phyloP scores from a whole-genome alignment of 2,888 invertebrate species.

The Dyspetes luteomarginatus region DNA sequence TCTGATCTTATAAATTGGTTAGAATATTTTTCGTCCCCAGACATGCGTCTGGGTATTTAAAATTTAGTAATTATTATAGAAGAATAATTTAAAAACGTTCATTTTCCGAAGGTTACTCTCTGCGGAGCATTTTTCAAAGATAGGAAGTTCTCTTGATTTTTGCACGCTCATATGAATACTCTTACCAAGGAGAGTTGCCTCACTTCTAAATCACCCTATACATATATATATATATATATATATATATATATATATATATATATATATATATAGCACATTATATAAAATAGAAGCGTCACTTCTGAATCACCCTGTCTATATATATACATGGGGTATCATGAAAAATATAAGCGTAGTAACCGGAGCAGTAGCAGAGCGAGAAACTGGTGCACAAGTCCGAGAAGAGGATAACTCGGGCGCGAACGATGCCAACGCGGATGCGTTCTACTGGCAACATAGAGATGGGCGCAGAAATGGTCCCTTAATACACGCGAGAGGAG shows the following conservation, averaged over 20 bases:
- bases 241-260: conserved; percentile 16
- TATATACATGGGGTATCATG: conserved; percentile 9
- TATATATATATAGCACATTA: too few species aligned
- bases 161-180: not conserved
- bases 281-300: too few species aligned
- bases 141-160: not conserved
- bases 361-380: conserved; percentile 53
- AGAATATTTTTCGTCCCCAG: too few species aligned
- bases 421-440: conserved; percentile 31
- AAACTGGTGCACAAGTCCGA: conserved; percentile 57
- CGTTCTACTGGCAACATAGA: conserved; percentile 28
- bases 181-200: not conserved
- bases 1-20: too few species aligned
- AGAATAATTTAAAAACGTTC: too few species aligned
- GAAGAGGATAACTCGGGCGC: conserved; percentile 51
- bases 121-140: too few species aligned
- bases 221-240: not conserved
- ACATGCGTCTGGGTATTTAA: too few species aligned
- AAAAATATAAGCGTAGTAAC: conserved; percentile 37
- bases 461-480: conserved; percentile 51
- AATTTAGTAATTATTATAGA: too few species aligned
- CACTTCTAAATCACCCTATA: not conserved
- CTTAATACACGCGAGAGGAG: not conserved
- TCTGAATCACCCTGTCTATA: not conserved
- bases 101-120: too few species aligned